phyloP scores from a whole-genome alignment of 2,113 vertebrate species.

The Rostratula benghalensis region DNA sequence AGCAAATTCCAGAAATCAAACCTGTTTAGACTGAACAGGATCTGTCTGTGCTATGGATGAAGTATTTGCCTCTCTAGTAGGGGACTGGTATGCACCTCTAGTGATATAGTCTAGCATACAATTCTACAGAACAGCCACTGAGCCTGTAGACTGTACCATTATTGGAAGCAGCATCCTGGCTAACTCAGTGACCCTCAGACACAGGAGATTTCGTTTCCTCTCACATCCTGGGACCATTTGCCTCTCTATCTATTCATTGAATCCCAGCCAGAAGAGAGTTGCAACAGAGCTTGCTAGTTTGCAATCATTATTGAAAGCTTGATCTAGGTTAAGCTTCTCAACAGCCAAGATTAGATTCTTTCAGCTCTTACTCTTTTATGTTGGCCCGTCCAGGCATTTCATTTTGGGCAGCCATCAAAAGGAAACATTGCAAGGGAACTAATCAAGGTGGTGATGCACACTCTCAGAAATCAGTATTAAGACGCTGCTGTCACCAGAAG shows the following conservation, averaged over 20 bases:
- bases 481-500: background rate
- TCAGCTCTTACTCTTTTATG: background rate
- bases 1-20: background rate
- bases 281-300: background rate
- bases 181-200: background rate
- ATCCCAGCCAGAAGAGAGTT: background rate
- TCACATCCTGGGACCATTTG: background rate
- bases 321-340: background rate
- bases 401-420: background rate
- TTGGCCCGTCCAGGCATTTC: background rate
- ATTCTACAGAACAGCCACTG: background rate
- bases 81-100: background rate
- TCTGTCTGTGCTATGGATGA: background rate
- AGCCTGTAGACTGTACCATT: background rate
- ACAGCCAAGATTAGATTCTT: background rate
- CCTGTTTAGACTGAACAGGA: background rate
- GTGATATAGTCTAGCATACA: background rate
- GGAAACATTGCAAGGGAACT: background rate
- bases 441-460: background rate
- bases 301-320: background rate
- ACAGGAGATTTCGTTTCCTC: background rate
- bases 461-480: background rate
- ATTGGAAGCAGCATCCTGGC: background rate
- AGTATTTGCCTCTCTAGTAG: background rate
- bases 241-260: background rate